Base-by-base conservation (phyloP, 2,113 vertebrate genomes). In the Sinocyclocheilus maitianheensis region DNA sequence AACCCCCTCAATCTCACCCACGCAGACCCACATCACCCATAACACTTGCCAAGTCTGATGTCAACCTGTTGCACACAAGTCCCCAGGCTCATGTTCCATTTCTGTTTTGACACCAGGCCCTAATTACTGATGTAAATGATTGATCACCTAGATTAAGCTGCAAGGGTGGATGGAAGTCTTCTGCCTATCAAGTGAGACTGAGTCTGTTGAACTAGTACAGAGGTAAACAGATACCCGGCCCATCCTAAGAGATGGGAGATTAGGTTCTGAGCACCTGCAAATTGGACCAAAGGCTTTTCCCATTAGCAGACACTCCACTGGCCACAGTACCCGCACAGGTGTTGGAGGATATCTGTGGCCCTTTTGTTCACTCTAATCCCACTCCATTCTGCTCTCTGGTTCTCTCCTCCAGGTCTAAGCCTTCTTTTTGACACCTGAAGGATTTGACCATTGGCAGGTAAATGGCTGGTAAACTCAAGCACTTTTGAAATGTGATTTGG, bases 91-190 rank as follows among this genome's bases (percentile, higher is more conserved):
- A 92, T 91, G 91, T 93, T 93, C 92, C 89, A 92, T 95, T 94
- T 94, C 93, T 94, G 94, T 95, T 96, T 94, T 95, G 95, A 95
- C 95, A 95, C 94, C 87, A 84, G 89, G 79, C 91, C 92, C 92
- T 94, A 94, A 95, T 95, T 95, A 94, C 93, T 92, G 91, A 92
- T 93, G 92, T 94, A 94, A 94, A 95, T 95, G 94, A 96, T 95
- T 95, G 94, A 96, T 96, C 90, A 94, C 94, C 90, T 91, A 87
- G 89, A 90, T 92, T 92, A 86, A 83, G 90, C 86, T 85, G 82
- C 85, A 83, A 83, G 87, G 71, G 22, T 91, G 87, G 91, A 90
- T 92, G 91, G 93, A 91, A 87, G 91, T 90, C 90, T 88, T 84
- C 84, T 67, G 40, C 78, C 86, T 89, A 89, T 91, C 91, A 89